Conservation (phyloP, 2,888 invertebrate species). For the Hypercompe scribonia region DNA sequence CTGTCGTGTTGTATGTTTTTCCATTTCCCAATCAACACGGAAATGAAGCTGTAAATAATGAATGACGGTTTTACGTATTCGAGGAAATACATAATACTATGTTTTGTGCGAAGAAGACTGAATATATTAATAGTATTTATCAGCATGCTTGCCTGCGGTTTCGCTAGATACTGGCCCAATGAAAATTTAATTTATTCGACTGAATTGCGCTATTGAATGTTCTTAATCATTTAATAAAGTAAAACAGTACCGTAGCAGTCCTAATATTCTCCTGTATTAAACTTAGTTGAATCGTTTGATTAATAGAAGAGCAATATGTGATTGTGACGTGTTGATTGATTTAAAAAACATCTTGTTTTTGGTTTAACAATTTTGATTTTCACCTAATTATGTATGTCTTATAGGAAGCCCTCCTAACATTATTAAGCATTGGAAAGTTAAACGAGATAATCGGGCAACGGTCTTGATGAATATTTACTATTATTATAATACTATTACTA, state of each 20-base stretch:
- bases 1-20: constrained; percentile 16
- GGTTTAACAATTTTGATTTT: no score
- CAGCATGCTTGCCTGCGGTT: background rate
- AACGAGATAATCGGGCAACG: no score
- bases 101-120: background rate
- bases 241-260: background rate
- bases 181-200: background rate
- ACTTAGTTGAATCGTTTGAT: background rate
- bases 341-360: background rate
- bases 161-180: background rate
- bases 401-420: no score
- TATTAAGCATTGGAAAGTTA: no score
- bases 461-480: no score
- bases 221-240: background rate
- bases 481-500: no score
- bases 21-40: constrained; percentile 10
- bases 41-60: constrained; percentile 18
- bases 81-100: background rate
- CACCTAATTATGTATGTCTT: background rate
- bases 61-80: constrained; percentile 4
- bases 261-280: background rate
- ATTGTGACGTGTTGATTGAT: no score
- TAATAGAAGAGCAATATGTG: no score
- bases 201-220: background rate
- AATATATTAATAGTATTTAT: background rate